Base-by-base conservation (phyloP, 2,797 vertebrate species). In the Pogonophryne albipinna region DNA sequence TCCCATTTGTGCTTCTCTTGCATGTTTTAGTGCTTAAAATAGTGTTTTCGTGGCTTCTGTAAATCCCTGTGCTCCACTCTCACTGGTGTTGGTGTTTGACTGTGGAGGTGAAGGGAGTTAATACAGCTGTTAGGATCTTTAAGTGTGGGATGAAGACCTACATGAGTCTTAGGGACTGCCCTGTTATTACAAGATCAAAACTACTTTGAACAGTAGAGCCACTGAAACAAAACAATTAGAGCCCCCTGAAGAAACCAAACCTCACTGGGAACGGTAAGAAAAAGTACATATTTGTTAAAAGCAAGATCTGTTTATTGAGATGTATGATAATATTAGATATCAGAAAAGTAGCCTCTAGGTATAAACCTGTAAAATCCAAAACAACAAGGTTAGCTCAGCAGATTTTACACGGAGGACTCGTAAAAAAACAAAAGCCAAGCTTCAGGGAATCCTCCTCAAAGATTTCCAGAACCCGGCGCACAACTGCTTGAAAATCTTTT, bases 121-220 rank as follows among this genome's bases (percentile, higher is more conserved):
- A 74, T 76, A 1, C 87, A 91, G 90, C 89, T 91, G 90, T 60
- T 76, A 4, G 0, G 69, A 45, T 70, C 72, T 77, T 76, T 13
- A 78, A 74, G 63, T 85, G 86, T 80, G 80, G 86, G 78, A 80
- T 76, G 67, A 86, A 84, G 82, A 83, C 78, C 79, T 56, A 72
- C 84, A 81, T 16, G 74, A 82, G 78, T 51, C 66, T 59, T 44
- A 4, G 65, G 49, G 76, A 10, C 56, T 52, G 80, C 71, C 85
- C 85, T 91, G 86, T 91, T 80, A 90, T 92, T 91, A 90, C 20
- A 38, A 77, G 82, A 84, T 86, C 83, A 69, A 53, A 74, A 66
- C 67, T 38, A 44, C 83, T 78, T 85, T 79, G 66, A 80, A 51
- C 42, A 44, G 71, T 34, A 50, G 45, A 78, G 52, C 79, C 65